Conservation (phyloP, 2,113 vertebrate species). For the Rattus rattus region DNA sequence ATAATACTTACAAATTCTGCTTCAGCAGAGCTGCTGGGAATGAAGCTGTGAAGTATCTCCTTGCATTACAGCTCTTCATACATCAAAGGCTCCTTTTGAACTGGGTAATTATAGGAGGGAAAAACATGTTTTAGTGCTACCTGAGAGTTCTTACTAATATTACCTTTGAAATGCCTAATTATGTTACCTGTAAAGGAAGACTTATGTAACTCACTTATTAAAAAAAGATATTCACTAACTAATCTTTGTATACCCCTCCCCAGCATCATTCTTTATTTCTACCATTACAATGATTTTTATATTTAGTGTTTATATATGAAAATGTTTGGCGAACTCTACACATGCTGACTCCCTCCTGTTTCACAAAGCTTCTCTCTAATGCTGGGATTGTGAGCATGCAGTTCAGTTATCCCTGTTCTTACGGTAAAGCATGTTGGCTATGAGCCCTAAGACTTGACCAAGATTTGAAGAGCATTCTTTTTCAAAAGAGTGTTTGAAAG, state of each 20-base stretch:
- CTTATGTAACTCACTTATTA: slow-evolving; percentile 69
- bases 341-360: background rate
- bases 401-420: slow-evolving; percentile 40
- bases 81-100: slow-evolving; percentile 75
- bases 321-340: slow-evolving; percentile 16
- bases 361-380: slow-evolving; percentile 36
- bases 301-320: slow-evolving; percentile 47
- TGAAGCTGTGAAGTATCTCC: slow-evolving; percentile 9
- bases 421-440: background rate
- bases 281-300: background rate
- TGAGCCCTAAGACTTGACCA: slow-evolving; percentile 28
- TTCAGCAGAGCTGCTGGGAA: slow-evolving; percentile 21
- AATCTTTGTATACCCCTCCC: background rate
- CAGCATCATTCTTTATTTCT: slow-evolving; percentile 55
- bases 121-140: slow-evolving; percentile 66
- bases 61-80: slow-evolving; percentile 67
- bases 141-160: slow-evolving; percentile 78
- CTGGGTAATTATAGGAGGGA: slow-evolving; percentile 63
- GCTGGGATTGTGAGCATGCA: background rate
- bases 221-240: slow-evolving; percentile 69
- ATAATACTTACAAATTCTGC: slow-evolving; percentile 69
- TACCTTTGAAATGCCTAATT: slow-evolving; percentile 77
- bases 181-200: slow-evolving; percentile 29
- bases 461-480: slow-evolving; percentile 30
- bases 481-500: slow-evolving; percentile 49